Percentiles rank a stretch among this genome's conserved stretches.
These are phyloP conservation scores for Trichogramma dendrolimi DNA, from an alignment of 2,888 invertebrate genomes.

Conservation along the genomic window DNA sequence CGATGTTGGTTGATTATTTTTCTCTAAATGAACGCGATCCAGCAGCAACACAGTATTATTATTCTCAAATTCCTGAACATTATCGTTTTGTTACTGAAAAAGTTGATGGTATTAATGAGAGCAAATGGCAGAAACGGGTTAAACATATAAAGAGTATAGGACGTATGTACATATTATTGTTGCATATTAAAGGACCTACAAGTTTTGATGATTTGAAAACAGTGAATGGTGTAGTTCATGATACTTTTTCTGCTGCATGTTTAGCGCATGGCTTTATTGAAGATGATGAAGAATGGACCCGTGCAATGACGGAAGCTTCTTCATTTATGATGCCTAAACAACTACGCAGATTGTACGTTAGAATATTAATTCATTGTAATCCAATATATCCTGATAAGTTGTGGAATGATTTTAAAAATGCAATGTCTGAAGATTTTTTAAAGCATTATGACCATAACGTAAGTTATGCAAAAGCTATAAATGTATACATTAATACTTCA, in stretches of 20 bases:
- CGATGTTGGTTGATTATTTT: constrained; percentile 23
- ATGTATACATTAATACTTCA: neutral
- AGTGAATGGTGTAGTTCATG: constrained; percentile 31
- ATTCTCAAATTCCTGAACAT: constrained; percentile 21
- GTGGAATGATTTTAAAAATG: constrained; percentile 26
- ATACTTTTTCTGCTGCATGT: constrained; percentile 26
- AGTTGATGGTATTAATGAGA: constrained; percentile 6
- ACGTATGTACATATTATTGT: constrained; percentile 34
- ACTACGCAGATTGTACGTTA: constrained; percentile 38
- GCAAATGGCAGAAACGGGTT: constrained; percentile 17
- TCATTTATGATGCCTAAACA: constrained; percentile 29
- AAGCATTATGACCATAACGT: no score
- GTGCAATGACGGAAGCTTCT: constrained; percentile 13
- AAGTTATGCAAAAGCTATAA: no score
- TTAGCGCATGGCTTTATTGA: constrained; percentile 19
- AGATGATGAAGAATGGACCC: constrained; percentile 24
- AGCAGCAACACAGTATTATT: constrained; percentile 16
- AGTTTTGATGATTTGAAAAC: constrained; percentile 38
- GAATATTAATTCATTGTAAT: constrained; percentile 33
- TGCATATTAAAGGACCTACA: constrained; percentile 36
- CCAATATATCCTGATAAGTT: constrained; percentile 30
- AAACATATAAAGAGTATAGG: constrained; percentile 25
- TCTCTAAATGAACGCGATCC: constrained; percentile 20
- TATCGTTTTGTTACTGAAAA: constrained; percentile 15
- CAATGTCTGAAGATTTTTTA: constrained; percentile 30